Conservation (phyloP, 2,888 invertebrate species). For the Anthrax anthrax region DNA sequence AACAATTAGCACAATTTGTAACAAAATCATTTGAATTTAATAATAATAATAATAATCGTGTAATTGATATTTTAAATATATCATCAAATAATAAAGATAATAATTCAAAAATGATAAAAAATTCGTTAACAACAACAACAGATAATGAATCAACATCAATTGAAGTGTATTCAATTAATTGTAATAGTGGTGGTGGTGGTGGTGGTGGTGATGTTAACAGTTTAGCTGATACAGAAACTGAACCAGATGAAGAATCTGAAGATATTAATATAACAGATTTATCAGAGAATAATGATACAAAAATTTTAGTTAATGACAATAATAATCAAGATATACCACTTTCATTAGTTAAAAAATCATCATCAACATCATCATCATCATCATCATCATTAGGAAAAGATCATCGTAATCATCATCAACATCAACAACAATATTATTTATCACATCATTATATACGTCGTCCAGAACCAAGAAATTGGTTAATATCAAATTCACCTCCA, state of each 20-base stretch:
- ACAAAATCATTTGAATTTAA: slow-evolving; percentile 68
- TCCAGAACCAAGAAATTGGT: slow-evolving; percentile 21
- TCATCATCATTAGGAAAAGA: too few relatives aligned
- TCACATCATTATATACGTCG: neutral
- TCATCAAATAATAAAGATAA: slow-evolving; percentile 22
- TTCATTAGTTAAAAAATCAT: slow-evolving; percentile 18
- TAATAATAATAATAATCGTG: slow-evolving; percentile 33
- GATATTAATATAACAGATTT: slow-evolving; percentile 35
- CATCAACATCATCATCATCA: slow-evolving; percentile 3
- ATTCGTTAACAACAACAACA: slow-evolving; percentile 5
- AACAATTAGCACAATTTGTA: slow-evolving; percentile 82
- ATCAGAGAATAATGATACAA: slow-evolving; percentile 23
- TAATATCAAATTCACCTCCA: slow-evolving; percentile 24
- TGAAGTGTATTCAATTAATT: slow-evolving; percentile 14
- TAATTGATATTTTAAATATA: slow-evolving; percentile 25
- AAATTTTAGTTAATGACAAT: slow-evolving; percentile 14
- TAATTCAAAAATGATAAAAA: slow-evolving; percentile 14
- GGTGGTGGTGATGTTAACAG: too few relatives aligned
- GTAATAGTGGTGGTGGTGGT: slow-evolving; percentile 8
- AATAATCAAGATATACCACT: slow-evolving; percentile 17
- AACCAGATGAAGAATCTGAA: slow-evolving; percentile 32
- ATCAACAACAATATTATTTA: neutral
- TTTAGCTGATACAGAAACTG: slow-evolving; percentile 8
- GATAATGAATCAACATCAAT: slow-evolving; percentile 10
- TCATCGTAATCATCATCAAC: slow-evolving; percentile 7